Base-by-base conservation (phyloP, 2,888 invertebrate species). In the Dendrolimus pini region DNA sequence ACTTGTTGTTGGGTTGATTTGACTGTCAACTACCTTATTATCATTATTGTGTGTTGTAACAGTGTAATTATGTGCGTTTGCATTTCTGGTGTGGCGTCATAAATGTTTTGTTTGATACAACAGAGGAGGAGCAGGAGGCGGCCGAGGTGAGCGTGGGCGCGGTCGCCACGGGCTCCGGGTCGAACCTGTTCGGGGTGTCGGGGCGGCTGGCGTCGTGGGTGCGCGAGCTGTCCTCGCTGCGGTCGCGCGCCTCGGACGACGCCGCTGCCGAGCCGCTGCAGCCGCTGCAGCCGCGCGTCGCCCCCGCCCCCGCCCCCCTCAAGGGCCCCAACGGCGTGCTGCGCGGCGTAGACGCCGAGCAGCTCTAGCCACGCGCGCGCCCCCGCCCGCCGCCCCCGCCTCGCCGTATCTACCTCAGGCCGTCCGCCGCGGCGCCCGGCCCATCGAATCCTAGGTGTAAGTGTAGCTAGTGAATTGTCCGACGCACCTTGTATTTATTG, bases 101-200 rank as follows among this genome's bases (percentile, higher is more conserved):
- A 30, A 30, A 30, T 30, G 30, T 30, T 30, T 30, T 30, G 30
- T 30, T 30, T 30, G 30, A 30, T 30, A 6, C 54, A 54, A 41
- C 85, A 83, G 89, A 87, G 58, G 89, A 89, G 68, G 89, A 89
- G 74, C 81, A 76, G 63, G 89, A 88, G 69, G 58, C 74, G 73
- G 74, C 80, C 61, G 87, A 82, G 72, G 84, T 89, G 78, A 81
- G 80, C 77, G 90, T 89, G 72, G 89, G 89, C 73, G 89, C 90
- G 42, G 87, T 88, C 69, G 89, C 85, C 62, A 85, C 83, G 60
- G 89, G 87, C 59, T 89, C 89, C 55, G 90, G 85, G 55, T 88
- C 89, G 54, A 87, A 89, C 76, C 80, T 89, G 80, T 89, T 90
- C 85, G 89, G 89, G 64, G 88, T 89, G 78, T 88, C 89, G 66